Conservation (phyloP, 2,888 invertebrate genomes). For the Tyria jacobaeae region DNA sequence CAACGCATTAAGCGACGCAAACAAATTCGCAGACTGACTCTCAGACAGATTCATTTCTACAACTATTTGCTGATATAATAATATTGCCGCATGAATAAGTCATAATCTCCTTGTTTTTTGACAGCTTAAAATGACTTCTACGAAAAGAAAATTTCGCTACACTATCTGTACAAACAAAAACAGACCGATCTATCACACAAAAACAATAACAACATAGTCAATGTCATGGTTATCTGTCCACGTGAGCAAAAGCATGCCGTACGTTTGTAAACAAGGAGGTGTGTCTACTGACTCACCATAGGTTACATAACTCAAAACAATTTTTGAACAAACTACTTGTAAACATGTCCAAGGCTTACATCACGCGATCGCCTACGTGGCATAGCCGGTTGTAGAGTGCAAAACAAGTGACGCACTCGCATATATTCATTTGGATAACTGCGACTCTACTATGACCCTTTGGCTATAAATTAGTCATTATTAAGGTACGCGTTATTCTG, state of each 20-base stretch:
- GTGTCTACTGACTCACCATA: constrained; percentile 39
- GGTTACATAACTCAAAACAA: constrained; percentile 40
- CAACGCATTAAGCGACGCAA: too few relatives aligned
- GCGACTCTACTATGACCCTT: constrained; percentile 1
- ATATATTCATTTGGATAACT: neutral
- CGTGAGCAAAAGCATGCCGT: constrained; percentile 19
- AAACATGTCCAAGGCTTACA: constrained; percentile 48
- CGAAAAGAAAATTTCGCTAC: neutral
- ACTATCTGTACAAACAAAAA: neutral
- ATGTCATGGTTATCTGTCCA: constrained; percentile 27
- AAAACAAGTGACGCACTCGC: constrained; percentile 39
- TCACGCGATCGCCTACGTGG: constrained; percentile 33
- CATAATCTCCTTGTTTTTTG: neutral
- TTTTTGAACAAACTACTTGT: constrained; percentile 33
- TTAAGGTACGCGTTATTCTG: neutral
- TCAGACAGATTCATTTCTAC: too few relatives aligned
- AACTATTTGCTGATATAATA: neutral
- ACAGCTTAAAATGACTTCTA: neutral
- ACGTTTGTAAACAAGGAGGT: constrained; percentile 31
- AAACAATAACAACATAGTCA: constrained; percentile 30
- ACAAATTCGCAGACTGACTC: too few relatives aligned
- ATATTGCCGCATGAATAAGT: neutral
- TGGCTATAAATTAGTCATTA: neutral
- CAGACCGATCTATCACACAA: constrained; percentile 15
- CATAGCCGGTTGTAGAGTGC: constrained; percentile 14